Evolutionary conservation across 2,113 vertebrate genomes (phyloP), one percentile per base, ranked within the genome.

Genomic region (Caranx melampygus): DNA sequence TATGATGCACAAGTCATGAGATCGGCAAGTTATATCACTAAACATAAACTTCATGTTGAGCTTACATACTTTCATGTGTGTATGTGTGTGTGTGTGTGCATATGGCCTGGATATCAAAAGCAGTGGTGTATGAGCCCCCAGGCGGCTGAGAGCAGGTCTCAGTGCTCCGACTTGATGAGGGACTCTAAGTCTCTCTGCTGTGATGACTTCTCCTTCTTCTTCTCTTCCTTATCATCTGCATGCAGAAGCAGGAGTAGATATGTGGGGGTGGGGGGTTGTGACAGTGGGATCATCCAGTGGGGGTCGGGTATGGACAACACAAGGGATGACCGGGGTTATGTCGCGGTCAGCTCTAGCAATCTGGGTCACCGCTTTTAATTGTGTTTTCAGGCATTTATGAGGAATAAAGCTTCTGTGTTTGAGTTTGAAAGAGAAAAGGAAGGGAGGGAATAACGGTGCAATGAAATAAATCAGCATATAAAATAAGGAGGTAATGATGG

Each of bases 341-440:
- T 79, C 49, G 42, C 57, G 79, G 83, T 78, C 78, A 76, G 52
- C 52, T 2, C 47, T 20, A 26, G 4, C 69, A 66, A 81, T 84
- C 76, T 79, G 74, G 73, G 84, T 87, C 87, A 68, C 62, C 6
- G 69, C 68, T 78, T 78, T 85, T 90, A 90, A 92, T 91, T 87
- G 73, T 88, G 51, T 89, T 83, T 88, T 51, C 34, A 55, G 60
- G 54, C 45, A 37, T 81, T 86, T 87, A 5, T 11, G 5, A 75
- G 51, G 47, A 72, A 58, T 31, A 18, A 61, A 45, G 14, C n/a
- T 42, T 77, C 31, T 60, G 45, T 75, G 21, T 72, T 13, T 14
- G 75, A 85, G 63, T 75, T 69, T 33, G 3, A 55, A 69, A 67
- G 42, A 54, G 14, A 69, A 45, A 35, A 14, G 16, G 20, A 45